phyloP scores from a whole-genome alignment of 2,888 invertebrate species.

The Hydraecia micacea region DNA sequence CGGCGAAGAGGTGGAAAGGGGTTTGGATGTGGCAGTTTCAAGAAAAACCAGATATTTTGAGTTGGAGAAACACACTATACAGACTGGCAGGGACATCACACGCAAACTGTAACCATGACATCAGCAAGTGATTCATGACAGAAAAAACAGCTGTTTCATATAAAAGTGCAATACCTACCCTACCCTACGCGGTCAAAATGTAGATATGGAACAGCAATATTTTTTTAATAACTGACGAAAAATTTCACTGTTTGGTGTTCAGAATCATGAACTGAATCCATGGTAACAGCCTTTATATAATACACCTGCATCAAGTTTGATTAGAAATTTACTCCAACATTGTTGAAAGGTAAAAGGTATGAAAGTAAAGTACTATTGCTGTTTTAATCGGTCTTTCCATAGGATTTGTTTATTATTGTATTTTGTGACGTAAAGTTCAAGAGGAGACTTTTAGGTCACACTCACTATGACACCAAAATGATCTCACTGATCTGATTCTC shows the following conservation, averaged over 20 bases:
- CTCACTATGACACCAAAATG: background rate
- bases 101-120: too few relatives aligned
- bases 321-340: background rate
- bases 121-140: too few relatives aligned
- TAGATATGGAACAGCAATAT: too few relatives aligned
- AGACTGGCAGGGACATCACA: too few relatives aligned
- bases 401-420: background rate
- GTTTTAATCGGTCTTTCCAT: background rate
- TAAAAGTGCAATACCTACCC: too few relatives aligned
- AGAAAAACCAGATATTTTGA: background rate
- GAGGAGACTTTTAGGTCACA: background rate
- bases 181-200: too few relatives aligned
- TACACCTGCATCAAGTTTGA: background rate
- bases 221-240: too few relatives aligned
- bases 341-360: background rate
- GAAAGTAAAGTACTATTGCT: background rate
- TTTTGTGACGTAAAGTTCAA: background rate
- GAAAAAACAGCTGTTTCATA: too few relatives aligned
- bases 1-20: background rate
- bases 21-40: slow-evolving; percentile 50
- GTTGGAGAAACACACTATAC: too few relatives aligned
- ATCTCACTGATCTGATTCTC: background rate
- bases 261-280: too few relatives aligned
- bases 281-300: too few relatives aligned
- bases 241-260: too few relatives aligned